These are phyloP conservation scores for Dinocampus coccinellae DNA, from an alignment of 2,888 invertebrate species.

Conservation along the genomic window DNA sequence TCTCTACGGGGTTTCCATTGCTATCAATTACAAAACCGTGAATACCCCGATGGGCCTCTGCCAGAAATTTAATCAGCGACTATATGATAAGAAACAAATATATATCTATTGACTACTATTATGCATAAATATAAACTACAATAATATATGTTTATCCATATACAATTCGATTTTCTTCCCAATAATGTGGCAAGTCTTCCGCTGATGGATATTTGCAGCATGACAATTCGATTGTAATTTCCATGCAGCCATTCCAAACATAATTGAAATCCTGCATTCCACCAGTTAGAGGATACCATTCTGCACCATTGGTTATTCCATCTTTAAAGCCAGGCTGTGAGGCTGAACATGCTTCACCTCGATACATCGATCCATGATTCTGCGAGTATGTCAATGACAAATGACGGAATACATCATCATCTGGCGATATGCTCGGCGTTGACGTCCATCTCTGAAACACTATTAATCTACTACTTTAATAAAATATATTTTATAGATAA, in stretches of 20 bases:
- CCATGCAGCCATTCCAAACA: constrained; percentile 93
- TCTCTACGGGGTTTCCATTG: constrained; percentile 83
- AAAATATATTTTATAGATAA: not conserved
- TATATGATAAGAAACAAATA: constrained; percentile 61
- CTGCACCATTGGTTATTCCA: constrained; percentile 95
- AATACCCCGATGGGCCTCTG: constrained; percentile 89
- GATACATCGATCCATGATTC: constrained; percentile 90
- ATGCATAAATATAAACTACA: too few species aligned
- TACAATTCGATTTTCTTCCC: constrained; percentile 90
- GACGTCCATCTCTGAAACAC: constrained; percentile 90
- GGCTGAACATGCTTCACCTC: constrained; percentile 85
- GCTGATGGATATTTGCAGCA: constrained; percentile 94
- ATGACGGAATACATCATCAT: constrained; percentile 92
- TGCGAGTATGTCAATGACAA: constrained; percentile 87
- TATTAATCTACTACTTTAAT: constrained; percentile 57
- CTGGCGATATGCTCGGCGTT: constrained; percentile 87
- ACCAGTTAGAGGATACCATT: constrained; percentile 92
- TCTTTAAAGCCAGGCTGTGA: constrained; percentile 83
- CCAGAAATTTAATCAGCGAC: constrained; percentile 86
- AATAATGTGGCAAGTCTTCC: constrained; percentile 83
- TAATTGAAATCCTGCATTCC: constrained; percentile 97
- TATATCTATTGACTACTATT: not conserved
- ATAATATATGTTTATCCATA: constrained; percentile 47
- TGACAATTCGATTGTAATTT: constrained; percentile 92
- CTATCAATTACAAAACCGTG: constrained; percentile 89